A percentile compares a stretch with the other conserved stretches of the same genome.
These are phyloP conservation scores for Anastrepha ludens DNA, from an alignment of 1,140 invertebrate genomes.

Conservation along the genomic window DNA sequence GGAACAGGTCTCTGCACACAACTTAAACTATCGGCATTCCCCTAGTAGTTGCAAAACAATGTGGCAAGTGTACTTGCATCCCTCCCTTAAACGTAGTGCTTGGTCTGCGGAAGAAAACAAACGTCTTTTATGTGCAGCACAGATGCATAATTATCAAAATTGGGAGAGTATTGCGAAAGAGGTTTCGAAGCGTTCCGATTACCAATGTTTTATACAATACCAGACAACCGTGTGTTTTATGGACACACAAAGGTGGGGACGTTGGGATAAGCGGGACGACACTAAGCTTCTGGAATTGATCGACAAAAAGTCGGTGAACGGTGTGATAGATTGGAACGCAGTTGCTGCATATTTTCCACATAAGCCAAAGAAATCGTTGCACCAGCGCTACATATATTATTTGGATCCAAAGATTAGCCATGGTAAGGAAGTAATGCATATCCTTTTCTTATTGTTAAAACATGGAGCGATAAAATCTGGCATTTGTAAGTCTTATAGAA, in stretches of 20 bases:
- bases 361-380: slow-evolving; percentile 79
- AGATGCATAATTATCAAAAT: slow-evolving; percentile 76
- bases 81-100: slow-evolving; percentile 78
- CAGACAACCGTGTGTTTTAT: slow-evolving; percentile 74
- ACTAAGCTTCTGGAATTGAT: slow-evolving; percentile 76
- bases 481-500: no score
- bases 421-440: slow-evolving; percentile 59
- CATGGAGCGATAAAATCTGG: no score
- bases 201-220: slow-evolving; percentile 81
- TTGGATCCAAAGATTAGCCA: slow-evolving; percentile 72
- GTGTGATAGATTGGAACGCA: slow-evolving; percentile 80
- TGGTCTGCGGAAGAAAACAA: slow-evolving; percentile 79
- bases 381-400: slow-evolving; percentile 76
- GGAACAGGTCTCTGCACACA: slow-evolving; percentile 73
- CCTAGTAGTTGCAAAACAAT: slow-evolving; percentile 77
- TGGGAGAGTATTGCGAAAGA: slow-evolving; percentile 80
- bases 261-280: slow-evolving; percentile 80
- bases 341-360: slow-evolving; percentile 78
- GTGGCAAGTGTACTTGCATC: slow-evolving; percentile 82
- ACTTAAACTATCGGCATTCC: slow-evolving; percentile 75
- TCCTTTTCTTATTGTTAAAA: no score
- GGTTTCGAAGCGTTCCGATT: slow-evolving; percentile 78
- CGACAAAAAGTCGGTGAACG: slow-evolving; percentile 77
- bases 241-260: slow-evolving; percentile 65
- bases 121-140: slow-evolving; percentile 75